Base-by-base conservation (phyloP, 2,888 invertebrate species). In the Cyrtodaria siliqua region DNA sequence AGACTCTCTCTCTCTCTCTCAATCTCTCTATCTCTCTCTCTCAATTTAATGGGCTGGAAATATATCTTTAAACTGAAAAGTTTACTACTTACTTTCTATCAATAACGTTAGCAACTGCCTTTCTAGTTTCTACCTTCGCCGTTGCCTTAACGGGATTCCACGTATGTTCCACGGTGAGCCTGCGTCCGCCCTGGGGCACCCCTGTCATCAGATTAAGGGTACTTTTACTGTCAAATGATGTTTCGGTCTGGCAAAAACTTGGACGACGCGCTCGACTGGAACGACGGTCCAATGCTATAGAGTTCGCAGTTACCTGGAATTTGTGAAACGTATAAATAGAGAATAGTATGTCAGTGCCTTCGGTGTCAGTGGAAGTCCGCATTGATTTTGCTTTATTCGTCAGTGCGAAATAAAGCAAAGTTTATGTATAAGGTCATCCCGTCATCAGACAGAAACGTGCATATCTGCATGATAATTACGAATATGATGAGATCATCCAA, bases 1-100 rank as follows among this genome's bases (percentile, higher is more conserved):
- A n/a, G n/a, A n/a, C n/a, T n/a, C n/a, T n/a, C n/a, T n/a, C n/a
- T n/a, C n/a, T n/a, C n/a, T n/a, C n/a, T n/a, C n/a, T n/a, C n/a
- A n/a, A n/a, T n/a, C n/a, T n/a, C n/a, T n/a, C n/a, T n/a, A n/a
- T n/a, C n/a, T n/a, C n/a, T n/a, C n/a, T n/a, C n/a, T n/a, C n/a
- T n/a, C n/a, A n/a, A n/a, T 18, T 49, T 14, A 49, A 14, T 9
- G 49, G 8, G 16, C n/a, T 9, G 16, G 9, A 49, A 49, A 8
- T 14, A 14, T 14, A 24, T 6, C 20, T 9, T 2, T 16, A 42
- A 26, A 56, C 2, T n/a, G n/a, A n/a, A n/a, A n/a, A n/a, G n/a
- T n/a, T n/a, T n/a, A n/a, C n/a, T 18, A 47, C 29, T 53, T 68
- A 77, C 77, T 55, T 72, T 59, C 60, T 57, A 44, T 77, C 77